Evolutionary conservation across 30 jellyfish, hydroid and myxozoan species (phyloP), one percentile per base, ranked within the genome.

Genomic region (Cassiopea andromeda): DNA sequence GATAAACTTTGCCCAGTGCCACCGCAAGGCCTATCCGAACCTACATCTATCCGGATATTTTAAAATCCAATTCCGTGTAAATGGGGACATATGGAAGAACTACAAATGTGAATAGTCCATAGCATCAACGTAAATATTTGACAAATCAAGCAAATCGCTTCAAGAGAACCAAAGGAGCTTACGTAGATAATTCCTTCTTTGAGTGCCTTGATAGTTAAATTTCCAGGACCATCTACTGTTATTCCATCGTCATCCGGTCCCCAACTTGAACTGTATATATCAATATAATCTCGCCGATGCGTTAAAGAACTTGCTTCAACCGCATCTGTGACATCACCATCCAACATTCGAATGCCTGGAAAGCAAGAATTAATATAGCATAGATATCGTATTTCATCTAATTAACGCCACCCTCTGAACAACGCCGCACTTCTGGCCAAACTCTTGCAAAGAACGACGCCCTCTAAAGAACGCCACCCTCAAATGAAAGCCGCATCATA

Each of bases 211-310:
- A 76, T 80, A 1, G 98, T 84, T 66, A 96, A 87, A 16, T 77
- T 75, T 46, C 98, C 99, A 44, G 99, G 99, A 2, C 99, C 99
- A 43, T 96, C 99, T 4, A 96, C 98, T 38, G 98, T 96, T 6
- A 49, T 46, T 44, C 99, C 99, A 72, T 96, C 97, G 78, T 96
- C 99, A 38, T 96, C 98, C 16, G 99, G 99, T 15, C 99, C 99
- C 99, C 99, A 96, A 67, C 98, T 93, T 3, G 99, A 95, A 72
- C 99, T 96, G 90, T 96, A 96, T 2, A 96, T 90, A 68, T 96
- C 99, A 54, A 96, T 77, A 76, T 96, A 89, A 61, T 92, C 98
- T 10, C 99, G 78, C 1, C 90, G 92, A 70, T 96, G 99, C 48
- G 97, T 87, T 74, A 96, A 80, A 46, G 99, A 96, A 0, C 73